Base-by-base conservation (phyloP, 2,888 invertebrate species). In the Trimorus sp. region DNA sequence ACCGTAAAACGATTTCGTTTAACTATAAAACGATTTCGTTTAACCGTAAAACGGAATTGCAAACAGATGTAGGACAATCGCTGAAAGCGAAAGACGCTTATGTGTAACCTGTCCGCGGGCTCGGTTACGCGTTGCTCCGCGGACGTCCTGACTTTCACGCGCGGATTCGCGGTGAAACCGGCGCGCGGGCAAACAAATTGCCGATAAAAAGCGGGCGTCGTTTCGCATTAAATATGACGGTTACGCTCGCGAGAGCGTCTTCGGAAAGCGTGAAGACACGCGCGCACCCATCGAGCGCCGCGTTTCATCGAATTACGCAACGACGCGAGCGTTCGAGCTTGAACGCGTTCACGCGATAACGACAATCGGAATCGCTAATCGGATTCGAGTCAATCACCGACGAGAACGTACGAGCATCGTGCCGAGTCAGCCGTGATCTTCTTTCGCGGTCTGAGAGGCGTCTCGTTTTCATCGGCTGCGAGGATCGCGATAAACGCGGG, bases 191-290 rank as follows among this genome's bases (percentile, higher is more conserved):
- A 76, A n/a, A 73, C 58, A 79, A 76, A 68, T 70, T 77, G 37
- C 45, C 54, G 59, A 70, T 75, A 60, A 71, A 74, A 59, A 56
- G 73, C 82, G 80, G 82, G 42, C 70, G 74, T 70, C 81, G 68
- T 70, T 74, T 75, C 75, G 71, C 65, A 82, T 82, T 79, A 79
- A 74, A 74, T 74, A 66, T 54, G 79, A 42, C 51, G 58, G 90
- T 90, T 86, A 89, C 89, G 89, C 89, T 90, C 79, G 74, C 87
- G 75, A 85, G 82, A 86, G 84, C 87, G 80, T 89, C 89, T 89
- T 88, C 89, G 88, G 90, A 90, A 90, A 90, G 90, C 90, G 90
- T 90, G 90, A 88, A 90, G 87, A 86, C 85, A 79, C 84, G 82
- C 80, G 26, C 26, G 80, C 70, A 54, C 42, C 70, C 66, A 76